These are phyloP conservation scores for Periphyllus acericola DNA, from an alignment of 2,888 invertebrate species.

Conservation along the genomic window DNA sequence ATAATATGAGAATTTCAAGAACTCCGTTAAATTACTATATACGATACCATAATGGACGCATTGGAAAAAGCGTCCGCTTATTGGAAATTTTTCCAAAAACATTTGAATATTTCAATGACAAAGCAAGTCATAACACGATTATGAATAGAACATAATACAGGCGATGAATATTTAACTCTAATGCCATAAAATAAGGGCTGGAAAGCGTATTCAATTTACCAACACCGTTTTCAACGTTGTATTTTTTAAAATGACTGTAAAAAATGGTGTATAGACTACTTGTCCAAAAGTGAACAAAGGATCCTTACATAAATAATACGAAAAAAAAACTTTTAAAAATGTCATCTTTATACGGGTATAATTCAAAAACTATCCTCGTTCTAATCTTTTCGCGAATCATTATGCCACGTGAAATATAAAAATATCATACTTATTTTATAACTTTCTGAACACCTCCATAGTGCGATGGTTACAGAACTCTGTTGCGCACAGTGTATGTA, in stretches of 20 bases:
- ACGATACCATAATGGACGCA: background rate
- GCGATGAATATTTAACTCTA: background rate
- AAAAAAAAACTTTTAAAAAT: background rate
- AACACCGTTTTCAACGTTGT: background rate
- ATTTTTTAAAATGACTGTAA: background rate
- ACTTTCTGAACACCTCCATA: too few relatives aligned
- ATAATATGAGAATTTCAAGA: background rate
- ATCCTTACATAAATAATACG: background rate
- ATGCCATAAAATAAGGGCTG: background rate
- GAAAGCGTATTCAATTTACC: background rate
- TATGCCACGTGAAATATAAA: background rate
- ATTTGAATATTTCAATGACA: background rate
- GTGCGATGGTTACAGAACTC: too few relatives aligned
- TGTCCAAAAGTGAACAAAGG: background rate
- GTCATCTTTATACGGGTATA: background rate
- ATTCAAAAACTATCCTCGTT: background rate
- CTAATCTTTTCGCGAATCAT: background rate
- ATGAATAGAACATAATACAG: background rate
- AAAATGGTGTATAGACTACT: background rate
- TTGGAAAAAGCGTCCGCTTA: background rate
- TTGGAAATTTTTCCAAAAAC: background rate
- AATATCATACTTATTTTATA: background rate
- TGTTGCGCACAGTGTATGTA: too few relatives aligned
- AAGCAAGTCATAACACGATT: too few relatives aligned
- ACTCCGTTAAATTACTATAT: background rate